A percentile compares a stretch with the other conserved stretches of the same genome.
These are phyloP conservation scores for Cephalopachus bancanus DNA, from an alignment of 2,797 vertebrate genomes.

Conservation along the genomic window DNA sequence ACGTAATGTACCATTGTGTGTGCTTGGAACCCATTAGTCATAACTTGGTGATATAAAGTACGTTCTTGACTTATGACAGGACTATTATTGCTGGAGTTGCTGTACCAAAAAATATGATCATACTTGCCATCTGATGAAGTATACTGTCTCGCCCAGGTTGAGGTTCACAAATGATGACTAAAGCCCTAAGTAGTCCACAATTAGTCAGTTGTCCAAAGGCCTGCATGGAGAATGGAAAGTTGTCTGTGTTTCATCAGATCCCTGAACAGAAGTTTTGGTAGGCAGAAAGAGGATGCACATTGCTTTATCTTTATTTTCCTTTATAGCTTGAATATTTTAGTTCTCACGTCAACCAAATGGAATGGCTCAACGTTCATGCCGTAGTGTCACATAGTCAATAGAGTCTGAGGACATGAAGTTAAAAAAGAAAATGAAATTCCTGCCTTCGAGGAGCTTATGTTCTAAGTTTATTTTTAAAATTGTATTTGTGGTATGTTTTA, in stretches of 20 bases:
- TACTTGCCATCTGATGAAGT: conserved; percentile 69
- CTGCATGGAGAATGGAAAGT: conserved; percentile 20
- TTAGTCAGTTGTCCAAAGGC: conserved; percentile 70
- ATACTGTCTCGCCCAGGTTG: conserved; percentile 74
- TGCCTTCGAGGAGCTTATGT: not conserved
- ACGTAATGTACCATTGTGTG: not conserved
- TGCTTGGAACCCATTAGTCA: conserved; percentile 70
- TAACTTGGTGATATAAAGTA: conserved; percentile 63
- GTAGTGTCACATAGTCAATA: not conserved
- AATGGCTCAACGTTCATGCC: not conserved
- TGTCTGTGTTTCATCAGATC: conserved; percentile 17
- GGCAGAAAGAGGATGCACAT: not conserved
- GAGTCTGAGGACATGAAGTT: not conserved
- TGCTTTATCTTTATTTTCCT: not conserved
- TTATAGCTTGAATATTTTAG: not conserved
- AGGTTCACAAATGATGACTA: conserved; percentile 76
- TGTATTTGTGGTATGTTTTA: not conserved
- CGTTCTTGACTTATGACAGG: conserved; percentile 76
- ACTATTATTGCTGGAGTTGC: conserved; percentile 58
- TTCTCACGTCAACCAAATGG: not conserved
- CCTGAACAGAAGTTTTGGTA: not conserved
- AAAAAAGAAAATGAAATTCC: not conserved
- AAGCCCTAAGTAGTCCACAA: conserved; percentile 54
- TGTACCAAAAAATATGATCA: conserved; percentile 69
- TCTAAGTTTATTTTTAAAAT: conserved; percentile 17